These are phyloP conservation scores for Scaptomyza hsui DNA, from an alignment of 1,140 invertebrate species.

Conservation along the genomic window DNA sequence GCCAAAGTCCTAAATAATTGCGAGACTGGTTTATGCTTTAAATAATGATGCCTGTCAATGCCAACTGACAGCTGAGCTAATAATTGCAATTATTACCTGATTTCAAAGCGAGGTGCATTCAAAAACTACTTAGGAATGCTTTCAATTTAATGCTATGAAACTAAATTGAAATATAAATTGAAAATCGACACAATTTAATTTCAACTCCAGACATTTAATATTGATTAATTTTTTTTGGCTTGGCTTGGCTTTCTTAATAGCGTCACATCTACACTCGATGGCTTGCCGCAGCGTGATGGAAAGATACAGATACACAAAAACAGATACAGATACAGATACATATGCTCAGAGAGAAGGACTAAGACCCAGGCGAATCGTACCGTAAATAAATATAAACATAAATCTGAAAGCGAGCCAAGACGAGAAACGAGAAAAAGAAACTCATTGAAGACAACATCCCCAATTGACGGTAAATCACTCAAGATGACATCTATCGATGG, in stretches of 20 bases:
- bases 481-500: slow-evolving; percentile 82
- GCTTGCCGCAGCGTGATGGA: slow-evolving; percentile 21
- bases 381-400: slow-evolving; percentile 79
- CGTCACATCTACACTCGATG: slow-evolving; percentile 24
- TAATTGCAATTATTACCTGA: slow-evolving; percentile 44
- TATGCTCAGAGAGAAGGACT: slow-evolving; percentile 26
- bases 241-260: slow-evolving; percentile 55
- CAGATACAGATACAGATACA: slow-evolving; percentile 40
- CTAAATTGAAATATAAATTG: slow-evolving; percentile 46
- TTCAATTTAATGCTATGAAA: background rate
- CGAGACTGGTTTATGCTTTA: slow-evolving; percentile 53
- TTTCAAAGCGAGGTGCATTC: slow-evolving; percentile 10
- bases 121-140: background rate
- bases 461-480: slow-evolving; percentile 84
- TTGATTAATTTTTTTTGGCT: slow-evolving; percentile 66
- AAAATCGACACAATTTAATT: slow-evolving; percentile 63
- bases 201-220: slow-evolving; percentile 60
- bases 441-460: slow-evolving; percentile 81
- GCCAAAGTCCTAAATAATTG: slow-evolving; percentile 56
- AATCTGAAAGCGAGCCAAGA: slow-evolving; percentile 50
- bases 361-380: slow-evolving; percentile 50
- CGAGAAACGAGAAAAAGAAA: slow-evolving; percentile 33
- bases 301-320: slow-evolving; percentile 30
- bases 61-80: slow-evolving; percentile 51
- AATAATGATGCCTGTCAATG: slow-evolving; percentile 64